Evolutionary conservation across 2,113 vertebrate species (phyloP).

Genomic region (Tauraco erythrolophus): DNA sequence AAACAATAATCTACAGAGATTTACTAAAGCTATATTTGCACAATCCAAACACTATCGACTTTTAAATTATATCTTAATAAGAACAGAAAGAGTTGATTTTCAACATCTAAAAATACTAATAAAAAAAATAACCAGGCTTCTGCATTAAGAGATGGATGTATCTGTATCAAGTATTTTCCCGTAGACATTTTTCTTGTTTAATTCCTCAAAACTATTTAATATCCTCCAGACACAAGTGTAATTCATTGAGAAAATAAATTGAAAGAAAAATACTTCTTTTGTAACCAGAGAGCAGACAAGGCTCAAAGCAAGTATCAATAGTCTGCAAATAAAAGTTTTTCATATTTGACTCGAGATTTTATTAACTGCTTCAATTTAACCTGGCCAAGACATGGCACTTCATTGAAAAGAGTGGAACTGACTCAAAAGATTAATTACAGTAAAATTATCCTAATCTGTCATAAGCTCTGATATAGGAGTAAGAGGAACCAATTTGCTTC

Average conservation of each 20-base stretch:
- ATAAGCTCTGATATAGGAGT: slow-evolving; percentile 32
- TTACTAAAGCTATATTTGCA: not conserved
- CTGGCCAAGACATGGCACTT: not conserved
- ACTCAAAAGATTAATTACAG: slow-evolving; percentile 57
- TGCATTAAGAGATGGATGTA: not conserved
- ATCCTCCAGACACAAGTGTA: not conserved
- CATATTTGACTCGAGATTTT: slow-evolving; percentile 11
- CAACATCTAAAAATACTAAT: not conserved
- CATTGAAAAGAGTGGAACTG: not conserved
- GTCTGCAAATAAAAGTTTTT: not conserved
- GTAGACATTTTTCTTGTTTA: not conserved
- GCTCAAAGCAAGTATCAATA: not conserved
- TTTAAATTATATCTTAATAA: not conserved
- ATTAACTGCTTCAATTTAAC: slow-evolving; percentile 28
- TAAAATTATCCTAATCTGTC: slow-evolving; percentile 54
- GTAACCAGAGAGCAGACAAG: not conserved
- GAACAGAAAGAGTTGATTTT: not conserved
- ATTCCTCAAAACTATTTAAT: not conserved
- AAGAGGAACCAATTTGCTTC: slow-evolving; percentile 42
- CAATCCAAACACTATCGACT: not conserved
- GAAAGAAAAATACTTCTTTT: not conserved
- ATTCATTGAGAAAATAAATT: not conserved
- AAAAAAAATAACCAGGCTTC: not conserved
- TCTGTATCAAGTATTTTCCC: not conserved
- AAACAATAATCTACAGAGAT: not conserved